Conservation (phyloP, 2,888 invertebrate genomes). For the Pollenia amentaria region DNA sequence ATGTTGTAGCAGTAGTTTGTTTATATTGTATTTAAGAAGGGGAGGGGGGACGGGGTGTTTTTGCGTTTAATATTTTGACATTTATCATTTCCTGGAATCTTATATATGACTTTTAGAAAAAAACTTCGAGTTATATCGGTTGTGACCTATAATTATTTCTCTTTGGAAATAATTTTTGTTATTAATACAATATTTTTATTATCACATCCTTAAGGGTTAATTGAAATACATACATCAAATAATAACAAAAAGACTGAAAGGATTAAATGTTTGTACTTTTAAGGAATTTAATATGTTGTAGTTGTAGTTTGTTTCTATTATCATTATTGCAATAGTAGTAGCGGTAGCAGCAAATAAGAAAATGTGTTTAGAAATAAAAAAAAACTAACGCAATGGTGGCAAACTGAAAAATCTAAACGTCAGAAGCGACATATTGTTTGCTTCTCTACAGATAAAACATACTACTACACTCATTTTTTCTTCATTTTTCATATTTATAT, state of each 20-base stretch:
- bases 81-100: too few species aligned
- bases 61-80: too few species aligned
- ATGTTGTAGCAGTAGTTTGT: background rate
- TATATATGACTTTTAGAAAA: too few species aligned
- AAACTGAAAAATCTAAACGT: slow-evolving; percentile 38
- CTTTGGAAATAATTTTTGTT: too few species aligned
- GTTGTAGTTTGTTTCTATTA: background rate
- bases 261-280: background rate
- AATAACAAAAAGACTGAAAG: slow-evolving; percentile 7
- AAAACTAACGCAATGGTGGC: slow-evolving; percentile 19
- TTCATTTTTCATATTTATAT: slow-evolving; percentile 29
- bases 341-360: background rate
- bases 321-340: background rate
- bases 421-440: slow-evolving; percentile 57
- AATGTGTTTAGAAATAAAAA: background rate
- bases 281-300: slow-evolving; percentile 2
- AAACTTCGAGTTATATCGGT: too few species aligned
- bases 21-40: background rate
- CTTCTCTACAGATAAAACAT: slow-evolving; percentile 4
- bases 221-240: background rate
- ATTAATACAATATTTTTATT: too few species aligned
- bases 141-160: too few species aligned
- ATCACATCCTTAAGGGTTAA: background rate
- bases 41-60: too few species aligned
- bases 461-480: background rate